Base-by-base conservation (phyloP, 1,140 invertebrate genomes). In the Nautilus pompilius region DNA sequence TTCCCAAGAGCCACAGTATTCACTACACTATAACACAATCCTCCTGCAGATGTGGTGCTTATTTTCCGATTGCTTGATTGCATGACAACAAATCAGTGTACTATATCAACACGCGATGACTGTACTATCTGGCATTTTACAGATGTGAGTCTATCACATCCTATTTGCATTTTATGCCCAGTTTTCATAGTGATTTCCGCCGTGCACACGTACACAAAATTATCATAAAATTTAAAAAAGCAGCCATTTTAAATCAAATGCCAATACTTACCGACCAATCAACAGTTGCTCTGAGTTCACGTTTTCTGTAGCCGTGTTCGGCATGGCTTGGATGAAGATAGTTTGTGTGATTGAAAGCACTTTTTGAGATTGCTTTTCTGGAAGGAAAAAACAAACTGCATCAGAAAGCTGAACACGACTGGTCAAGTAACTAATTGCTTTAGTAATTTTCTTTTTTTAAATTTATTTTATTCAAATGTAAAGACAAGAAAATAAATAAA, bases 281-380 rank as follows among this genome's bases (percentile, higher is more conserved):
- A 5, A 81, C 74, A 29, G 68, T 67, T n/a, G 75, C 76, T n/a
- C 68, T 62, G 8, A 78, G 67, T 32, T 81, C 78, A 51, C 71
- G 62, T 53, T 74, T 73, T 59, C 68, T 54, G 77, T 80, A 65
- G 34, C 71, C 61, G 60, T 65, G 58, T 41, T 79, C 76, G 20
- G 77, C 76, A 67, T 79, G 75, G 41, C 69, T 73, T 1, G 77
- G 78, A 68, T 79, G 77, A 55, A 80, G 66, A 60, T 73, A 76
- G 54, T 73, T 73, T 30, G 75, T 70, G 36, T 66, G 62, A 33
- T 64, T 71, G 62, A 72, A 68, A 54, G 67, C 71, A 66, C 67
- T 74, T 63, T 78, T 79, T 33, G 77, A 76, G 64, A 80, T 80
- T 29, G 76, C 77, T 72, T 76, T 74, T 63, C 76, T 79, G 68